Conservation (phyloP, 1,140 invertebrate genomes). For the Trichomalopsis sarcophagae region DNA sequence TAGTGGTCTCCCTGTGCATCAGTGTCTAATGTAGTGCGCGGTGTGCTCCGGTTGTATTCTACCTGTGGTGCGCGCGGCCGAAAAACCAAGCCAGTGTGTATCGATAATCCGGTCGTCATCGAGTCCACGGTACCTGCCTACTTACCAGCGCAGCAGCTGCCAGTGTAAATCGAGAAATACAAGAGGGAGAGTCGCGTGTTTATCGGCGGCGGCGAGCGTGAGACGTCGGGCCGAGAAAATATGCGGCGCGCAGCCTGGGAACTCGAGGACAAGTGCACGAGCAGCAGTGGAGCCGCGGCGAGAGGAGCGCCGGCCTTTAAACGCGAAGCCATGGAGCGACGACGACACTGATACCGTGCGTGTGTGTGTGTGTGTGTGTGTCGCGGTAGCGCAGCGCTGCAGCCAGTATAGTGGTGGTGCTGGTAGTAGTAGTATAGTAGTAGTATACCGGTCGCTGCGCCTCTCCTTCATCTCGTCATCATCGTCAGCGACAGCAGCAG, state of each 20-base stretch:
- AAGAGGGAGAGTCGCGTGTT: constrained; percentile 18
- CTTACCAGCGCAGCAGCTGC: background rate
- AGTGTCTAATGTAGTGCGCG: background rate
- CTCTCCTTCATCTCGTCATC: background rate
- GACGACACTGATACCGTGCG: background rate
- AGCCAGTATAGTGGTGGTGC: background rate
- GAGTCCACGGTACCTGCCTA: background rate
- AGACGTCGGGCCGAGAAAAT: constrained; percentile 11
- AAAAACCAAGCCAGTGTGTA: background rate
- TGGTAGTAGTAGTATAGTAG: background rate
- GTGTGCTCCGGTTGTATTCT: background rate
- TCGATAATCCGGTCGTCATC: background rate
- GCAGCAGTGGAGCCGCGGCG: background rate
- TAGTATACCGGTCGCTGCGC: background rate
- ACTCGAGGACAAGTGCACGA: constrained; percentile 41
- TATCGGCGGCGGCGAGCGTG: background rate
- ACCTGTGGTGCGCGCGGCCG: background rate
- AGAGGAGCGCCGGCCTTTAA: constrained; percentile 46
- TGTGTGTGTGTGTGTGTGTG: background rate
- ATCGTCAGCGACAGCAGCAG: background rate
- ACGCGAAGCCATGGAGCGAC: constrained; percentile 22
- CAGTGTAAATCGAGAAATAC: background rate
- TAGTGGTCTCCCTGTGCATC: background rate
- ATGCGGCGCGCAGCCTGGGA: constrained; percentile 20
- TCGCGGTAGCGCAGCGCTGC: background rate